phyloP scores from a whole-genome alignment of 2,113 vertebrate genomes.

The Pangasianodon gigas region DNA sequence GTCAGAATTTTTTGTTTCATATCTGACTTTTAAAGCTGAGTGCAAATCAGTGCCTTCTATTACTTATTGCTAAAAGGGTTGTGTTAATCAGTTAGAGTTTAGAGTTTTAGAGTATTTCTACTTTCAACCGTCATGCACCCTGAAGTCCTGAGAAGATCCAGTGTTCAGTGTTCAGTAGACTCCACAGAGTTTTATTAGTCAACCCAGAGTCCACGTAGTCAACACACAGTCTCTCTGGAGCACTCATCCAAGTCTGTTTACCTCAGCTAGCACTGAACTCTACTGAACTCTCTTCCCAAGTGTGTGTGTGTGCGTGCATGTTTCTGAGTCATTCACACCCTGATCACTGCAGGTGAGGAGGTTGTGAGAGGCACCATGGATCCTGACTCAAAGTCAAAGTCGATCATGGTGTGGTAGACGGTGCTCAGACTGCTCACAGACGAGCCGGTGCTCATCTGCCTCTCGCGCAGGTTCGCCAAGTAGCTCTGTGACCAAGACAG shows the following conservation, averaged over 20 bases:
- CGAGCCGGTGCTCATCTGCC: constrained; percentile 73
- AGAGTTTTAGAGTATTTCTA: not conserved
- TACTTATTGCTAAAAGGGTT: not conserved
- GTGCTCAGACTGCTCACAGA: constrained; percentile 75
- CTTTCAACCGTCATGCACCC: not conserved
- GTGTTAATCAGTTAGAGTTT: not conserved
- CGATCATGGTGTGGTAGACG: constrained; percentile 72
- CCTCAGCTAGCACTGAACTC: not conserved
- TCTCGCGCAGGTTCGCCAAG: constrained; percentile 80
- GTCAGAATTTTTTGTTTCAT: not conserved
- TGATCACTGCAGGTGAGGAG: constrained; percentile 62
- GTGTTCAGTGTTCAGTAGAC: not conserved
- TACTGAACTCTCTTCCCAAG: not conserved
- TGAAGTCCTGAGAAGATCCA: not conserved
- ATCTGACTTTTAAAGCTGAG: not conserved
- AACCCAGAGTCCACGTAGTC: not conserved
- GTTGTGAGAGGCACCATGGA: constrained; percentile 79
- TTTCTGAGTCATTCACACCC: constrained; percentile 49
- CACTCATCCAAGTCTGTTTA: constrained; percentile 16
- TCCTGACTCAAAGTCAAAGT: constrained; percentile 82
- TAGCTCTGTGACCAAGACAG: constrained; percentile 74
- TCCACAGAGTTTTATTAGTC: not conserved
- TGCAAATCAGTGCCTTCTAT: not conserved
- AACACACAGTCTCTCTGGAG: not conserved
- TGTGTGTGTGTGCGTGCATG: not conserved